Percentiles rank a stretch among this genome's conserved stretches.
Conservation (phyloP, 2,888 invertebrate species). For the Pyrrhia umbra region DNA sequence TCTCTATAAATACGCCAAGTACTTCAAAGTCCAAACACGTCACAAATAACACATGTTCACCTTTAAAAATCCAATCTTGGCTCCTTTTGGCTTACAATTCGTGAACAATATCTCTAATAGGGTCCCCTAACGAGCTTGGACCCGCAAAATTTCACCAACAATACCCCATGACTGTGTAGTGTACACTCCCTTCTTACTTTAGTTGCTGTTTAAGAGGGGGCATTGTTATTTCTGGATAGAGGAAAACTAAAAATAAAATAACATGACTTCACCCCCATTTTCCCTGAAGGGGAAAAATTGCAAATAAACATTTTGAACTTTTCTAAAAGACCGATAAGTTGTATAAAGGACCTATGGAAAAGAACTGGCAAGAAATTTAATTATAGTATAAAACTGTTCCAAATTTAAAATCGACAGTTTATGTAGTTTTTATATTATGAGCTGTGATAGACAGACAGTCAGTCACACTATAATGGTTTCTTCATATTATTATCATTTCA, state of each 20-base stretch:
- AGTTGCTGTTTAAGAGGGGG: constrained; percentile 14
- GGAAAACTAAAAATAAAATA: constrained; percentile 3
- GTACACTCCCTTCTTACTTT: constrained; percentile 25
- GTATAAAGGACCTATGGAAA: no score
- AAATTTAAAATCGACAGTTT: no score
- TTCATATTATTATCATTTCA: no score
- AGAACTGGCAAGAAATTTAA: no score
- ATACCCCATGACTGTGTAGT: constrained; percentile 23
- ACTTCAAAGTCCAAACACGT: neutral
- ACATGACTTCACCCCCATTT: neutral
- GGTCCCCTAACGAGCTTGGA: constrained; percentile 47
- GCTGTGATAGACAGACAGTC: no score
- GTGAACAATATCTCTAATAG: constrained; percentile 44
- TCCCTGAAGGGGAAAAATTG: no score
- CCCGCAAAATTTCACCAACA: constrained; percentile 39
- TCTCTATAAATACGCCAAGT: no score
- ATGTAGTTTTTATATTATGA: no score
- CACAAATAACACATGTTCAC: constrained; percentile 28
- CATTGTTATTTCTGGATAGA: constrained; percentile 28
- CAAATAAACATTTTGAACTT: no score
- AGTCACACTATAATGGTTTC: no score
- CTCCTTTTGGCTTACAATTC: constrained; percentile 17
- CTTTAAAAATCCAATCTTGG: neutral
- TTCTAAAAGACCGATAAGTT: no score
- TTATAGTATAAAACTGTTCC: no score